phyloP scores from a whole-genome alignment of 2,888 invertebrate genomes.

The Diplolepis rosae region DNA sequence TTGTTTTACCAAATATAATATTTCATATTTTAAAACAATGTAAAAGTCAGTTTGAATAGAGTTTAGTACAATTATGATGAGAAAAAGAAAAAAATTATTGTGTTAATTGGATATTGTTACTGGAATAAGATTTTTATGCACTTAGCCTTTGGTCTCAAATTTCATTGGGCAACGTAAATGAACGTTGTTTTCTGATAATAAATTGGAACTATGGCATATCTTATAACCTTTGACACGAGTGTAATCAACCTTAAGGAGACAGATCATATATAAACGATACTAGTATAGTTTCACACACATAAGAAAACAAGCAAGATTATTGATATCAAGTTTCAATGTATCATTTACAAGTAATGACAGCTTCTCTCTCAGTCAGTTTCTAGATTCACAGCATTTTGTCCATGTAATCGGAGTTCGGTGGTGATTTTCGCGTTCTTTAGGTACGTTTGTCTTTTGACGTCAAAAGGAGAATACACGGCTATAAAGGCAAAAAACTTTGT shows the following conservation, averaged over 20 bases:
- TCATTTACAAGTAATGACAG: constrained; percentile 43
- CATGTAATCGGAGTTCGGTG: background rate
- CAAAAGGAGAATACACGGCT: background rate
- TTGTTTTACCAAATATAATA: no score
- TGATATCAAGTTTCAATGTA: constrained; percentile 15
- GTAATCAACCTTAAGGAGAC: constrained; percentile 35
- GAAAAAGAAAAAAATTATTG: no score
- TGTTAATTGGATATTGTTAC: background rate
- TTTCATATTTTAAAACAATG: no score
- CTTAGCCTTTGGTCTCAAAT: background rate
- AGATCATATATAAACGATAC: constrained; percentile 34
- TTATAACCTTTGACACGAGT: constrained; percentile 58
- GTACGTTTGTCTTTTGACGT: background rate
- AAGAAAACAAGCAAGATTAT: constrained; percentile 28
- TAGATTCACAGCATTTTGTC: background rate
- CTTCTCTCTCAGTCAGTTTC: constrained; percentile 33
- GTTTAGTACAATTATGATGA: no score
- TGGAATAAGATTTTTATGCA: background rate
- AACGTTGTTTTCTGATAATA: constrained; percentile 56
- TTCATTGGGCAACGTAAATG: background rate
- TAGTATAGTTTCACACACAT: no score
- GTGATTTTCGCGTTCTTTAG: background rate
- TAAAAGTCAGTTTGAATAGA: no score
- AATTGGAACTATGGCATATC: constrained; percentile 64
- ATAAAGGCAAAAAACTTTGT: constrained; percentile 32